These are phyloP conservation scores for Cyaniris semiargus DNA, from an alignment of 2,888 invertebrate genomes.

Conservation along the genomic window DNA sequence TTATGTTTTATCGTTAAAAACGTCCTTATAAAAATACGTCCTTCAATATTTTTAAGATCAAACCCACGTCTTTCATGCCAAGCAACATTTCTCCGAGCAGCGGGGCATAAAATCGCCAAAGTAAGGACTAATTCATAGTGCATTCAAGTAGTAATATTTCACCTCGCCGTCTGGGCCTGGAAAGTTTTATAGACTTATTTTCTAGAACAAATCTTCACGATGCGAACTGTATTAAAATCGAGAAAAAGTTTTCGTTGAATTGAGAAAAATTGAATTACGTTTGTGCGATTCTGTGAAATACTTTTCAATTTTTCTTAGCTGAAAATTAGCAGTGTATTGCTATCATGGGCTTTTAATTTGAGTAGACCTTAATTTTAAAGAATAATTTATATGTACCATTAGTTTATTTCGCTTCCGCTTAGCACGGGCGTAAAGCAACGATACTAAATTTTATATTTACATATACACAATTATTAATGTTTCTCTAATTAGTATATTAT, in stretches of 20 bases:
- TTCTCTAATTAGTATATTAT: no score
- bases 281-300: constrained; percentile 11
- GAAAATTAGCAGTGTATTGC: neutral
- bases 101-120: constrained; percentile 1
- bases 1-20: no score
- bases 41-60: neutral
- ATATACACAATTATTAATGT: no score
- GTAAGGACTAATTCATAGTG: constrained; percentile 21
- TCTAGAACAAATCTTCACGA: constrained; percentile 28
- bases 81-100: neutral
- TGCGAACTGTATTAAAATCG: constrained; percentile 24
- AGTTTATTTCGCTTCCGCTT: no score
- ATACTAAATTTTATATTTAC: no score
- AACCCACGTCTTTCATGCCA: neutral
- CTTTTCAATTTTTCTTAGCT: neutral
- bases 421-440: no score
- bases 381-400: no score
- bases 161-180: constrained; percentile 23
- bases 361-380: no score
- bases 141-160: constrained; percentile 18
- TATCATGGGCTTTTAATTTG: neutral
- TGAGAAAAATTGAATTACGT: constrained; percentile 23
- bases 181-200: constrained; percentile 28
- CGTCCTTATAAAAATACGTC: no score
- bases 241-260: constrained; percentile 17